These are phyloP conservation scores for Artibeus jamaicensis DNA, from an alignment of 2,797 vertebrate genomes.

Conservation along the genomic window DNA sequence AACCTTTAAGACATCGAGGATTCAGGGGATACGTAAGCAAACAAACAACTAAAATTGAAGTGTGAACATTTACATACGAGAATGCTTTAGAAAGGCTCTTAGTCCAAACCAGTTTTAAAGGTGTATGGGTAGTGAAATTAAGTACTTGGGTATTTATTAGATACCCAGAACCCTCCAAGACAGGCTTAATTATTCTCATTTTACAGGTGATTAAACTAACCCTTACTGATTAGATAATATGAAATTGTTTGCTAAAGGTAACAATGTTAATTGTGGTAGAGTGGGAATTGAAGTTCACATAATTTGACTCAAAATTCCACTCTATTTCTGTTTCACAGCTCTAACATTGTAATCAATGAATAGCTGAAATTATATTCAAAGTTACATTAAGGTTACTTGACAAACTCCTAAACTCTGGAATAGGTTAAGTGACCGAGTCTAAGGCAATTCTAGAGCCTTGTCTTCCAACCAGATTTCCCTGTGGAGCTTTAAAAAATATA, in stretches of 20 bases:
- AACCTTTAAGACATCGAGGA: background rate
- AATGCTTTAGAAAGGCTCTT: background rate
- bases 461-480: background rate
- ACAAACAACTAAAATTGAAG: background rate
- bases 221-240: background rate
- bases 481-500: background rate
- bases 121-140: background rate
- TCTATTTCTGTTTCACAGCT: background rate
- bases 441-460: background rate
- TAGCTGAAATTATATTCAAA: background rate
- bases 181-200: background rate
- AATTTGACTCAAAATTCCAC: constrained; percentile 22
- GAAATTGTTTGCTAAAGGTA: background rate
- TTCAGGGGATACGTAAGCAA: background rate
- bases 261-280: background rate
- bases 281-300: background rate
- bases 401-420: background rate
- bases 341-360: background rate
- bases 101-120: background rate
- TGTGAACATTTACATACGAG: background rate
- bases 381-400: background rate
- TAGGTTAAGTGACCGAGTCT: background rate
- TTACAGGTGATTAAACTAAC: background rate
- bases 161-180: background rate
- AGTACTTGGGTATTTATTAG: background rate